A percentile compares a stretch with the other conserved stretches of the same genome.
Evolutionary conservation across 2,888 invertebrate genomes (phyloP).

Genomic region (Pomacea canaliculata): DNA sequence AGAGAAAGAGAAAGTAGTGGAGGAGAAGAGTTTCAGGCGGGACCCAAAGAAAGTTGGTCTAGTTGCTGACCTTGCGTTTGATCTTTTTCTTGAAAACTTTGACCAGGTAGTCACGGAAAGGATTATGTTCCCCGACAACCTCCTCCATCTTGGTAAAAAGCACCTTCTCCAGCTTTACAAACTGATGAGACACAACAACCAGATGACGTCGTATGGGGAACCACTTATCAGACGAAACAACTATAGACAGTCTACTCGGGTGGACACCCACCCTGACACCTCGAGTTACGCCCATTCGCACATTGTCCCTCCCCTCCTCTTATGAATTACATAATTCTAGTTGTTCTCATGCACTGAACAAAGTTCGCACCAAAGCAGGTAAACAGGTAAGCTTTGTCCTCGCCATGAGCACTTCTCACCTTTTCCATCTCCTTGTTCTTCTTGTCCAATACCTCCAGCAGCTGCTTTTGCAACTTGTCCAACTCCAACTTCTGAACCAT

Average conservation of each 20-base stretch:
- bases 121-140: constrained; percentile 13
- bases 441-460: neutral
- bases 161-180: constrained; percentile 11
- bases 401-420: neutral
- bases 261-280: too few relatives aligned
- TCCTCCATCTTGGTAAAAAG: constrained; percentile 1
- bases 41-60: too few relatives aligned
- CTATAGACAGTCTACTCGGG: too few relatives aligned
- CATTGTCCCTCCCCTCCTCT: too few relatives aligned
- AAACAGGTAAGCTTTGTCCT: too few relatives aligned
- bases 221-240: too few relatives aligned
- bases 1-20: too few relatives aligned
- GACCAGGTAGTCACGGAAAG: constrained; percentile 15
- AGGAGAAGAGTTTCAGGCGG: too few relatives aligned
- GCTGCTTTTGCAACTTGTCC: neutral
- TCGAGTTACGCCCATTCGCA: too few relatives aligned
- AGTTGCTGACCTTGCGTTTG: constrained; percentile 15
- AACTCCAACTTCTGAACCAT: neutral
- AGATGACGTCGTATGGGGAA: neutral
- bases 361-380: too few relatives aligned
- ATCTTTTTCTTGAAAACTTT: constrained; percentile 20
- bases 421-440: constrained; percentile 9
- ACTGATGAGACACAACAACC: constrained; percentile 1
- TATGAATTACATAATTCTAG: too few relatives aligned
- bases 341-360: too few relatives aligned